Evolutionary conservation across 2,888 invertebrate species (phyloP).

Genomic region (Spodoptera exigua): DNA sequence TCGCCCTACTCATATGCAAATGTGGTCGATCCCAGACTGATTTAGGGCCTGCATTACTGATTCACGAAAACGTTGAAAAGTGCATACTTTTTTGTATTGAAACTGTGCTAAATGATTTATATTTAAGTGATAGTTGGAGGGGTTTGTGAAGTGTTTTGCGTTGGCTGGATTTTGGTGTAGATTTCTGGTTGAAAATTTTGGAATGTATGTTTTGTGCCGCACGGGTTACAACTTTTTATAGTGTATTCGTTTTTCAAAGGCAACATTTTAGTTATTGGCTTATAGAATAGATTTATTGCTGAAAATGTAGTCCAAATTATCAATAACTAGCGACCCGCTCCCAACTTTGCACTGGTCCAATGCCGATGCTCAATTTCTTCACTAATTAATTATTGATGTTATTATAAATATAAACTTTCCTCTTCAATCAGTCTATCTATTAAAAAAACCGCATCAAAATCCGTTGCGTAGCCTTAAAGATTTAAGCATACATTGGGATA

Average conservation of each 20-base stretch:
- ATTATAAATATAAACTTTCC: too few species aligned
- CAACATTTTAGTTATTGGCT: too few species aligned
- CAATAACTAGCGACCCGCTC: too few species aligned
- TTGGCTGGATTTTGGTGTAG: not conserved
- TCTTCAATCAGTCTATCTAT: too few species aligned
- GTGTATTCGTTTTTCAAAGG: not conserved
- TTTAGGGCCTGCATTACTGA: slow-evolving; percentile 81
- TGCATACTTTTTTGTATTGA: slow-evolving; percentile 62
- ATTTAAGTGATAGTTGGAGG: slow-evolving; percentile 31
- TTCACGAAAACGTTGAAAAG: slow-evolving; percentile 78
- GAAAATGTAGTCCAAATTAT: too few species aligned
- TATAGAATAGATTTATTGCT: too few species aligned
- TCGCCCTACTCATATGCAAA: slow-evolving; percentile 87
- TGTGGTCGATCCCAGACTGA: slow-evolving; percentile 75
- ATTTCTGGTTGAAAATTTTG: not conserved
- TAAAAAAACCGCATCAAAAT: too few species aligned
- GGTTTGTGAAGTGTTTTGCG: slow-evolving; percentile 10
- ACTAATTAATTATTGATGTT: too few species aligned
- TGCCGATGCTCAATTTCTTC: too few species aligned
- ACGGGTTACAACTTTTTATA: not conserved
- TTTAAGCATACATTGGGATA: too few species aligned
- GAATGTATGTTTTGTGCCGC: not conserved
- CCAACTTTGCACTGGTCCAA: too few species aligned
- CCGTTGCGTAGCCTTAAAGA: too few species aligned
- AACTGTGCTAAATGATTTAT: slow-evolving; percentile 55